Evolutionary conservation across 2,888 invertebrate genomes (phyloP).

Genomic region (Campoplex nolae): DNA sequence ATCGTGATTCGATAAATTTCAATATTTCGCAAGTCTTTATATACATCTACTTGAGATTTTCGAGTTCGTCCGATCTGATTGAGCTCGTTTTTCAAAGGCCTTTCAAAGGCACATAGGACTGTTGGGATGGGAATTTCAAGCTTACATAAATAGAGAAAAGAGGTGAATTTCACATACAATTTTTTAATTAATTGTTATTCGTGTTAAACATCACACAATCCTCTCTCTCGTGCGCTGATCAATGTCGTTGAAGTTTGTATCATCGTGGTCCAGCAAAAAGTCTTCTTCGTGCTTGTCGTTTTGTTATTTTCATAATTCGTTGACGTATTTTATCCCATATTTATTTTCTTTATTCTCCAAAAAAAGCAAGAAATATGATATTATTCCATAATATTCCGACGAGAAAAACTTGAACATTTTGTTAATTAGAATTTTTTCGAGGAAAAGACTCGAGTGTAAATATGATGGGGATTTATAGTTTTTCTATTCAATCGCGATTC

Average conservation of each 20-base stretch:
- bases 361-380: not conserved
- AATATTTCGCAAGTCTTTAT: slow-evolving; percentile 43
- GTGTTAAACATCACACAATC: too few species aligned
- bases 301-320: not conserved
- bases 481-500: not conserved
- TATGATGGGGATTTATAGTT: not conserved
- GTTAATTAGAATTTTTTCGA: not conserved
- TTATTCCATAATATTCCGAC: not conserved
- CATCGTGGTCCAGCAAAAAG: not conserved
- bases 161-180: not conserved
- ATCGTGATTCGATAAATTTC: slow-evolving; percentile 59
- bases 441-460: not conserved
- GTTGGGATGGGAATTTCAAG: not conserved
- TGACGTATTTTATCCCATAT: not conserved
- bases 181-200: not conserved
- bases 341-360: not conserved
- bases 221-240: not conserved
- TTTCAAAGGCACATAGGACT: not conserved
- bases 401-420: not conserved
- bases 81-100: slow-evolving; percentile 20
- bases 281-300: not conserved
- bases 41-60: slow-evolving; percentile 19
- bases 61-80: slow-evolving; percentile 16
- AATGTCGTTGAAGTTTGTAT: not conserved
- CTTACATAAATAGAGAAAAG: not conserved